phyloP scores from a whole-genome alignment of 1,140 invertebrate species.

The Eufriesea mexicana region DNA sequence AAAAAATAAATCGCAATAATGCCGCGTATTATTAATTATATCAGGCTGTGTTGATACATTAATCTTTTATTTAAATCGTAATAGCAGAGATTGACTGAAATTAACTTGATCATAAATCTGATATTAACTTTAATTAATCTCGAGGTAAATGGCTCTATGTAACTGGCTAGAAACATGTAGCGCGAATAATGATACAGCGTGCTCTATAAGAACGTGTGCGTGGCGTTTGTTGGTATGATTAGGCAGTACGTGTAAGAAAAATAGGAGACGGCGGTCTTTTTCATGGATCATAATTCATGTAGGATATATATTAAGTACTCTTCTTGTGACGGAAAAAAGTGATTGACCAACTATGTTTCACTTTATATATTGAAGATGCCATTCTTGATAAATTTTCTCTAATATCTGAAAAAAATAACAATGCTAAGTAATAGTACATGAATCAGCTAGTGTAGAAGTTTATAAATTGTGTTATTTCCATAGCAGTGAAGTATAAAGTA shows the following conservation, averaged over 20 bases:
- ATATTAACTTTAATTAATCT: constrained; percentile 33
- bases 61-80: constrained; percentile 22
- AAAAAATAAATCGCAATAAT: neutral
- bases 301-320: constrained; percentile 12
- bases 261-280: constrained; percentile 57
- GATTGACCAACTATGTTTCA: neutral
- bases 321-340: neutral
- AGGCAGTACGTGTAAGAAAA: constrained; percentile 29
- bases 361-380: neutral
- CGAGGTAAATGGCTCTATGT: constrained; percentile 30
- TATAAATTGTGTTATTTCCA: constrained; percentile 42
- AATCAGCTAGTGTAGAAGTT: constrained; percentile 31
- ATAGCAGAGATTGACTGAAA: neutral
- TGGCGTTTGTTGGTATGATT: constrained; percentile 52
- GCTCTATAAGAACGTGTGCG: constrained; percentile 50
- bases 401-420: constrained; percentile 6
- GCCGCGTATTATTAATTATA: neutral
- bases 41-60: constrained; percentile 11
- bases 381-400: constrained; percentile 16
- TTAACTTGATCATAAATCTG: neutral
- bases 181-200: constrained; percentile 41
- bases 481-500: constrained; percentile 3
- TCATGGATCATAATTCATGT: constrained; percentile 9
- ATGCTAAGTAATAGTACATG: constrained; percentile 21
- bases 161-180: constrained; percentile 40